Evolutionary conservation across 2,113 vertebrate genomes (phyloP).

Genomic region (Rafetus swinhoei): DNA sequence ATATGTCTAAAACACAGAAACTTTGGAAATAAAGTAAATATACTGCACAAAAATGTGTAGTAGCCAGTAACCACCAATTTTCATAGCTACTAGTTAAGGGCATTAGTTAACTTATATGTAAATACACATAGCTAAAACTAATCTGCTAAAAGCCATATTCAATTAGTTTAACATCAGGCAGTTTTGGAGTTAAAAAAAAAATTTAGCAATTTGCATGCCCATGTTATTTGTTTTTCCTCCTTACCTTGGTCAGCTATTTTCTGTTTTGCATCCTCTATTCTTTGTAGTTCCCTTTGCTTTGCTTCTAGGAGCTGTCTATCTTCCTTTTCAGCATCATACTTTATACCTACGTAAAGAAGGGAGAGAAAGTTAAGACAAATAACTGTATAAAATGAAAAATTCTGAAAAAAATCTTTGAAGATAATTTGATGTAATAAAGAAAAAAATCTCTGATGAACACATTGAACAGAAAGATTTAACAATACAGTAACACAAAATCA

Average conservation of each 20-base stretch:
- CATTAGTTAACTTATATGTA: not conserved
- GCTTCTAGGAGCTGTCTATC: constrained; percentile 90
- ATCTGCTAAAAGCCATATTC: not conserved
- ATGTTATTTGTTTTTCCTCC: not conserved
- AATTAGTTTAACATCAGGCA: not conserved
- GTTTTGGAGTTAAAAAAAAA: not conserved
- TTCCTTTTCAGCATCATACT: constrained; percentile 96
- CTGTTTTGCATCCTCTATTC: constrained; percentile 95
- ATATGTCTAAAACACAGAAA: not conserved
- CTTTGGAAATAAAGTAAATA: not conserved
- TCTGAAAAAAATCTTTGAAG: constrained; percentile 17
- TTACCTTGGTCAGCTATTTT: constrained; percentile 94
- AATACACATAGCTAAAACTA: not conserved
- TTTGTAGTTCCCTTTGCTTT: constrained; percentile 92
- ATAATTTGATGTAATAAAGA: not conserved
- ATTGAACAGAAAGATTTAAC: not conserved
- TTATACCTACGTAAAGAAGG: constrained; percentile 84
- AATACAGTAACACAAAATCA: not conserved
- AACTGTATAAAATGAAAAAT: not conserved
- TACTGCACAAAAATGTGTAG: not conserved
- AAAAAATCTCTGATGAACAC: not conserved
- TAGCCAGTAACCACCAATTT: not conserved
- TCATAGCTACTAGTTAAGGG: not conserved
- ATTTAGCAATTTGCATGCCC: not conserved
- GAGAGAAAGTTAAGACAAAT: not conserved